Conservation (phyloP, 2,113 vertebrate species). For the Lophius piscatorius region DNA sequence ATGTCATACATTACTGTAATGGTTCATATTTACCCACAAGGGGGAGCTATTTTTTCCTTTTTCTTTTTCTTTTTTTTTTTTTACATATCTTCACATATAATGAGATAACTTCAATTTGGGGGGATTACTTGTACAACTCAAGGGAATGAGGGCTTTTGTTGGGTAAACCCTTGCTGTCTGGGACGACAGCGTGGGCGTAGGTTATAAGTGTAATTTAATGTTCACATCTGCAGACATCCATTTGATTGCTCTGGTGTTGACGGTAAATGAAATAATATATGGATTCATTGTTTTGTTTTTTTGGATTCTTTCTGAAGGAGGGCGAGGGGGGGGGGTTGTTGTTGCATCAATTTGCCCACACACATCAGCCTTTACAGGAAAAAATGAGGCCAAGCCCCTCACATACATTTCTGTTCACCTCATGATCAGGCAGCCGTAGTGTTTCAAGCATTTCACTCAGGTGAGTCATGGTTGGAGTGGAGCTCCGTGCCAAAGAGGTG, state of each 20-base stretch:
- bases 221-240: slow-evolving; percentile 21
- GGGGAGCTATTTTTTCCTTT: too few relatives aligned
- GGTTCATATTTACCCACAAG: too few relatives aligned
- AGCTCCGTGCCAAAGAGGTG: slow-evolving; percentile 59
- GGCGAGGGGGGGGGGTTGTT: slow-evolving; percentile 24
- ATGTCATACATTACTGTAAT: too few relatives aligned
- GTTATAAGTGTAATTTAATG: slow-evolving; percentile 47
- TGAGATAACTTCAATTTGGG: too few relatives aligned
- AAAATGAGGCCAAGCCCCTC: slow-evolving; percentile 24
- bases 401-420: slow-evolving; percentile 63
- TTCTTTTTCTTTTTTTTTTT: too few relatives aligned
- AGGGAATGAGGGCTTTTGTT: too few relatives aligned
- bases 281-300: slow-evolving; percentile 21
- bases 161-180: too few relatives aligned
- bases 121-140: too few relatives aligned
- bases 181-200: too few relatives aligned
- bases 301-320: slow-evolving; percentile 31
- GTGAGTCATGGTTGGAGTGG: slow-evolving; percentile 72
- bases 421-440: slow-evolving; percentile 60
- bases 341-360: not conserved
- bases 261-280: slow-evolving; percentile 37
- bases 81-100: too few relatives aligned
- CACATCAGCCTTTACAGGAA: slow-evolving; percentile 36
- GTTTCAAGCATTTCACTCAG: slow-evolving; percentile 73
- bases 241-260: slow-evolving; percentile 40